Evolutionary conservation across 2,888 invertebrate genomes (phyloP), one percentile per base, ranked within the genome.

Genomic region (Lepidocyrtinus sp.): DNA sequence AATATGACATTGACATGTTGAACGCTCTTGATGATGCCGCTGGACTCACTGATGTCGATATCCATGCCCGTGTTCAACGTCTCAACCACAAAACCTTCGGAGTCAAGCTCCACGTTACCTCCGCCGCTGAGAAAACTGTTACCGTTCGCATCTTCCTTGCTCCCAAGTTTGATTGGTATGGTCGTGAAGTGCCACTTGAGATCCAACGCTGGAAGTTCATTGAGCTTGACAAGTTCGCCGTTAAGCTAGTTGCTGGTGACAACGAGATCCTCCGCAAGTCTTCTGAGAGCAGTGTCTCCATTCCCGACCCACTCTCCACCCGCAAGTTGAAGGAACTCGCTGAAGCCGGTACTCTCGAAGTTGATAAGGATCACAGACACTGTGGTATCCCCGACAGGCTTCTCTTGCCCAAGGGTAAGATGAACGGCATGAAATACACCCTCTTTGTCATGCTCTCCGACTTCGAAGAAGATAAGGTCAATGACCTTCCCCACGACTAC

Each of bases 251-350:
- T 25, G 26, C 69, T 19, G 81, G 88, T 95, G 82, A 89, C 88
- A 95, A 94, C 88, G 90, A 90, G 15, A 91, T 95, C 86, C 90
- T 91, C 25, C 93, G 94, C 84, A 91, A 91, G 88, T 93, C 94
- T 63, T 88, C 90, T 55, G 92, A 94, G 69, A 93, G 92, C 89
- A 90, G 91, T 87, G 92, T 91, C 88, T 91, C 91, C 82, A 90
- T 90, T 67, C 90, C 91, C 71, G 94, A 95, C 88, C 91, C 62
- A 3, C 46, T 71, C 50, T 91, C 92, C 87, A 92, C 92, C 87
- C 91, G 91, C 21, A 91, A 92, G 87, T 91, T 91, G 86, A 89
- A 94, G 24, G 90, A 92, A 83, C 88, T 90, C n/a, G 91, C 92
- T 64, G 82, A 90, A 64, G 88, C 91, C 27, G 90, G 90, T 21